phyloP scores from a whole-genome alignment of 2,888 invertebrate genomes.

The Allolobophora icterica region DNA sequence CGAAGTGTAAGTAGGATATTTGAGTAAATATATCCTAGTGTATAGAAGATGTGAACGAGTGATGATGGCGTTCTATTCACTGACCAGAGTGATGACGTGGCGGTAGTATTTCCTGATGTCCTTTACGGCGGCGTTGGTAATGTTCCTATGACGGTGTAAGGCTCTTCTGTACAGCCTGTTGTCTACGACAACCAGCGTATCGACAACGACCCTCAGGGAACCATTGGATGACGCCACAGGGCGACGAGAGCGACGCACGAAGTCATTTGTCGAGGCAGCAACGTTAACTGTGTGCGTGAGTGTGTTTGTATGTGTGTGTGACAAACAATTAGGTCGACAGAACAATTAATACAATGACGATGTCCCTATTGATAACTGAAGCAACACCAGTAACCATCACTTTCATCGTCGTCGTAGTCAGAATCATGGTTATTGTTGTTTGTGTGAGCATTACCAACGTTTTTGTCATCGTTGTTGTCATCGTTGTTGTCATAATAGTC shows the following conservation, averaged over 20 bases:
- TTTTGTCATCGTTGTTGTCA: too few species aligned
- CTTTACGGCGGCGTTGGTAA: not conserved
- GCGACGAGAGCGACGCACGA: not conserved
- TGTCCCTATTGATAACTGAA: not conserved
- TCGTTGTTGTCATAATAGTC: too few species aligned
- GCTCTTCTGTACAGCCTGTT: not conserved
- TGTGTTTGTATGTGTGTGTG: not conserved
- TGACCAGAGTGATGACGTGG: slow-evolving; percentile 4
- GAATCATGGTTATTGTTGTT: not conserved
- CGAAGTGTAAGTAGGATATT: too few species aligned
- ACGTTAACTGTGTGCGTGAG: slow-evolving; percentile 6
- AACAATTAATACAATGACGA: not conserved
- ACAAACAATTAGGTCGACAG: slow-evolving; percentile 14
- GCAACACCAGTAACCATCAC: too few species aligned
- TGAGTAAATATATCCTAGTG: too few species aligned
- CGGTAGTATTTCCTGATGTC: not conserved
- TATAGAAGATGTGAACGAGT: not conserved
- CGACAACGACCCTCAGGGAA: not conserved
- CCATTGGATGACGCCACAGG: not conserved
- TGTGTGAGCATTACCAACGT: not conserved
- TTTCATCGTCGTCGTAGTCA: not conserved
- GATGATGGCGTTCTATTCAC: not conserved
- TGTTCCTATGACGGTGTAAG: not conserved
- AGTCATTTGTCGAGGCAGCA: not conserved
- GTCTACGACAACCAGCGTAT: not conserved